Evolutionary conservation across 2,113 vertebrate genomes (phyloP), one percentile per base, ranked within the genome.

Genomic region (Odontesthes bonariensis): DNA sequence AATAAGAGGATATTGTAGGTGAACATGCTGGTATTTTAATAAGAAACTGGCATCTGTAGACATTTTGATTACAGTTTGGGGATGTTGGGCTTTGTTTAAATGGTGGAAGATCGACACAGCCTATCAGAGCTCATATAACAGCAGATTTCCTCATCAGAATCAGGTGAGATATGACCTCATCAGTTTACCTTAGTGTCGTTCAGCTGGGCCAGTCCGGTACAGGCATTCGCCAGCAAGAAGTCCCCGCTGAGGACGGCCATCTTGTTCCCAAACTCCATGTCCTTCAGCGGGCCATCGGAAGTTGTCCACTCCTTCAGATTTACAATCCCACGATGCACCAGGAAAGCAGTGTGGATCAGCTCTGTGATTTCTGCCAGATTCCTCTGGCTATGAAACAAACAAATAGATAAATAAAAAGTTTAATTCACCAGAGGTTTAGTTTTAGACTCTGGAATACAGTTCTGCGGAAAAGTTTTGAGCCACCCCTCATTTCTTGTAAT

Each of bases 211-310:
- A 99, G 93, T 79, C 95, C 96, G 0, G 95, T 97, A 76, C 97
- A 99, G 51, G 97, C 98, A 52, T 96, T 99, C 16, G 98, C 98
- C 31, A 99, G 92, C 73, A 99, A 95, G 88, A 99, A 98, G 92
- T 99, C 98, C 27, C 98, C 98, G 67, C 97, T 98, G 84, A 99
- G 81, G 82, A 99, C 91, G 17, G 98, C 98, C 95, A 99, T 98
- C 94, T 99, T 99, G 89, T 99, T 99, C 81, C 98, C 98, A 93
- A 98, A 98, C 67, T 97, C 92, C 98, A 99, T 98, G 90, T 99
- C 98, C 89, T 98, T 98, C 86, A 97, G 89, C 0, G 96, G 94
- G n/a, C 97, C 98, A 8, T 98, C 96, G 0, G 96, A 97, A 20
- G 93, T 92, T 2, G 95, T 97, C 90, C 96, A 94, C 82, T 98